Base-by-base conservation (phyloP, 2,113 vertebrate species). In the Malurus elegans region DNA sequence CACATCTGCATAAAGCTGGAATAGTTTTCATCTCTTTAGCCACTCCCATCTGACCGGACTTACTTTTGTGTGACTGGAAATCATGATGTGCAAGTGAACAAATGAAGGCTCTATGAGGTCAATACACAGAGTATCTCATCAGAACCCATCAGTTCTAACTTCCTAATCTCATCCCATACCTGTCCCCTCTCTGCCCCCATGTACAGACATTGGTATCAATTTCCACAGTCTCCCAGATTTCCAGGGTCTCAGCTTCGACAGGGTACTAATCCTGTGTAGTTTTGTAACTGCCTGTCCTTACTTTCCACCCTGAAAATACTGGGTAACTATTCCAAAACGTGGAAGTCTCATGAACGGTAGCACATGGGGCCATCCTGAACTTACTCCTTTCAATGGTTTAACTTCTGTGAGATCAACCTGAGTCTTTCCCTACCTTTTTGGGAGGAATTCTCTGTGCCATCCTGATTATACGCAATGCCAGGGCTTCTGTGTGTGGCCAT, bases 161-260 rank as follows among this genome's bases (percentile, higher is more conserved):
- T 65, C 34, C 51, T 57, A 17, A 14, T 14, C 26, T 38, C 36
- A 64, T 18, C 42, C 72, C 44, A 40, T 14, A 54, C n/a, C 50
- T 54, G 8, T 9, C 24, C 40, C 8, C 16, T 2, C 9, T 5
- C 10, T 32, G 4, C 10, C 14, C 6, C 12, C 24, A 32, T 2
- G 5, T 40, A 40, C 44, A 90, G 17, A 45, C 10, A 20, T 3
- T 20, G 13, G 31, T 56, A 42, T 29, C 13, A 56, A 79, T 4
- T 87, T 58, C 28, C 50, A 81, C 32, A 56, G 12, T 12, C 74
- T 26, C 24, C 62, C 64, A 54, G 29, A 73, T 44, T 32, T 84
- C 6, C 32, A 71, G 14, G 24, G 47, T 66, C 34, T 84, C 26
- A 58, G 15, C 53, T 75, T 40, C 83, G 28, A 70, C 18, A 78